Conservation (phyloP, 92 coral and sea anemone genomes). For the Siderastrea radians region DNA sequence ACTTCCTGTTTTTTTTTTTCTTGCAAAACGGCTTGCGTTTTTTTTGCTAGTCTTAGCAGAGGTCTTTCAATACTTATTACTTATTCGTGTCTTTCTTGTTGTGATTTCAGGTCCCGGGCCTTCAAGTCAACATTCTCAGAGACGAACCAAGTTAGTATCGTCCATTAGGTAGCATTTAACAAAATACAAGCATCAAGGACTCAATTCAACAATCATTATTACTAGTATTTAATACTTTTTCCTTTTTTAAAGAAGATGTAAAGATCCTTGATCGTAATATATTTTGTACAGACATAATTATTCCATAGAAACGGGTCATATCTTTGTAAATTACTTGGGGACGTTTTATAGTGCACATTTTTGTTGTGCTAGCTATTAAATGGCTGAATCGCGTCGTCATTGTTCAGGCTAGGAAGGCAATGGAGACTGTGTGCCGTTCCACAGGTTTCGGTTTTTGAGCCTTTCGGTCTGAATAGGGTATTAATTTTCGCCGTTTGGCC, state of each 20-base stretch:
- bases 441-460: too few relatives aligned
- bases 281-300: constrained; percentile 39
- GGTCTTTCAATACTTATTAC: background rate
- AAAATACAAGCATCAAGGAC: constrained; percentile 1
- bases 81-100: background rate
- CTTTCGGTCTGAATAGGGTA: too few relatives aligned
- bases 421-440: too few relatives aligned
- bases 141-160: constrained; percentile 24
- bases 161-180: constrained; percentile 41
- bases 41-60: background rate
- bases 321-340: background rate
- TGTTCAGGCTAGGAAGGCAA: too few relatives aligned
- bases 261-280: constrained; percentile 37
- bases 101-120: constrained; percentile 44
- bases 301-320: background rate
- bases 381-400: too few relatives aligned
- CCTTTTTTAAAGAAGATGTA: constrained; percentile 26
- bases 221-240: constrained; percentile 33
- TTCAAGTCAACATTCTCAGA: constrained; percentile 42
- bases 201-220: background rate
- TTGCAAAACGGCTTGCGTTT: too few relatives aligned
- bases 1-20: too few relatives aligned
- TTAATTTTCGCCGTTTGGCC: too few relatives aligned
- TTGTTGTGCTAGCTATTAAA: too few relatives aligned
- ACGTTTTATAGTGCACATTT: too few relatives aligned